Evolutionary conservation across 2,888 invertebrate species (phyloP), one percentile per base, ranked within the genome.

Genomic region (Aporophyla nigra): DNA sequence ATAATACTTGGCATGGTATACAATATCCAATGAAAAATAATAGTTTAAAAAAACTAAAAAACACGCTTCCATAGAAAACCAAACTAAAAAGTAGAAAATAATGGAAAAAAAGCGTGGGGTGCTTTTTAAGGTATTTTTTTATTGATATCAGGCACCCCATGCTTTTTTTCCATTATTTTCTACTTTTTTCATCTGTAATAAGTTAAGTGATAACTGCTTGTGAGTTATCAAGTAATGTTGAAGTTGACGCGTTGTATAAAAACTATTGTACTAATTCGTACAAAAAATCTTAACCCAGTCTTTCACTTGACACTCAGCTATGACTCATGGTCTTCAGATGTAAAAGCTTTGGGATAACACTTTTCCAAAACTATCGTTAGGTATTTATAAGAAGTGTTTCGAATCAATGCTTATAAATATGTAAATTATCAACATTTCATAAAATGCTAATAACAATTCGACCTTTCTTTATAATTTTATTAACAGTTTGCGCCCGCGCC

Each of bases 341-440:
- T 70, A 5, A 51, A 49, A 59, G 14, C 12, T 71, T 43, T 27
- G 5, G 51, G 9, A 6, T 71, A 74, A 59, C 51, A 24, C 27
- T 76, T 63, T 56, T 21, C 16, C 16, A 51, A 33, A n/a, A 53
- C 21, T 33, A n/a, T 51, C 10, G 4, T 27, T 43, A n/a, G n/a
- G n/a, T n/a, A 5, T 40, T 16, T 21, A 40, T 5, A 2, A 16
- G 16, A 21, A 46, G 1, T 21, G 5, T 7, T 51, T 46, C 3
- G n/a, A 19, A 43, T 33, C 4, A 46, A 2, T n/a, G 9, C 6
- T 49, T 21, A 59, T 46, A 16, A 53, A 33, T 54, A 53, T 19
- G 12, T 73, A 72, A 72, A 62, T 74, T 62, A 54, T 21, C 5
- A 16, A 62, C 1, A 56, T 56, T 73, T 72, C n/a, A 56, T 40